Evolutionary conservation across 2,797 vertebrate genomes (phyloP).

Genomic region (Brachyrhaphis roseni): DNA sequence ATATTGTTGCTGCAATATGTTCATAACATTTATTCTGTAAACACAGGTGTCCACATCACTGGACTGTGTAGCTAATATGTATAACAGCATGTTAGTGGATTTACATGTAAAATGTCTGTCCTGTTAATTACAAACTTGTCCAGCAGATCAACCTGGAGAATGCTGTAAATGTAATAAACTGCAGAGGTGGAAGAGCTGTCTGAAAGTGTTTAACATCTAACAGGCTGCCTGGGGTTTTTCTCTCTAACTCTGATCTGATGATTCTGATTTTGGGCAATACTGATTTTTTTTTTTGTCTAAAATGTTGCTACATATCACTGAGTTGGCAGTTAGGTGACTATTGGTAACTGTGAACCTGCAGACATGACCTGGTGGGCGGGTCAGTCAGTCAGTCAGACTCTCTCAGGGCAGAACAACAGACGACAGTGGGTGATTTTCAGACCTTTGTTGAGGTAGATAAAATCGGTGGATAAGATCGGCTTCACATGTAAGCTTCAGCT

Average conservation of each 20-base stretch:
- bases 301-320: too few relatives aligned
- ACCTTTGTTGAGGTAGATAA: too few relatives aligned
- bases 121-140: neutral
- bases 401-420: too few relatives aligned
- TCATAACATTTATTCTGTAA: neutral
- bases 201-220: neutral
- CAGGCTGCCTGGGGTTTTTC: neutral
- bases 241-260: neutral
- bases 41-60: neutral
- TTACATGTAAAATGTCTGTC: neutral
- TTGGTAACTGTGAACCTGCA: too few relatives aligned
- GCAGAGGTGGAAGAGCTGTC: neutral
- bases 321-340: too few relatives aligned
- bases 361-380: too few relatives aligned
- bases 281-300: too few relatives aligned
- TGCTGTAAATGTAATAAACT: neutral
- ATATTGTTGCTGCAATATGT: neutral
- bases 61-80: neutral
- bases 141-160: neutral
- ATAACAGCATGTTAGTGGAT: neutral
- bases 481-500: too few relatives aligned
- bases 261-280: too few relatives aligned
- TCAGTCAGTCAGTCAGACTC: too few relatives aligned
- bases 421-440: too few relatives aligned
- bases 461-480: too few relatives aligned